Base-by-base conservation (phyloP, 2,888 invertebrate species). In the Lathronympha strigana region DNA sequence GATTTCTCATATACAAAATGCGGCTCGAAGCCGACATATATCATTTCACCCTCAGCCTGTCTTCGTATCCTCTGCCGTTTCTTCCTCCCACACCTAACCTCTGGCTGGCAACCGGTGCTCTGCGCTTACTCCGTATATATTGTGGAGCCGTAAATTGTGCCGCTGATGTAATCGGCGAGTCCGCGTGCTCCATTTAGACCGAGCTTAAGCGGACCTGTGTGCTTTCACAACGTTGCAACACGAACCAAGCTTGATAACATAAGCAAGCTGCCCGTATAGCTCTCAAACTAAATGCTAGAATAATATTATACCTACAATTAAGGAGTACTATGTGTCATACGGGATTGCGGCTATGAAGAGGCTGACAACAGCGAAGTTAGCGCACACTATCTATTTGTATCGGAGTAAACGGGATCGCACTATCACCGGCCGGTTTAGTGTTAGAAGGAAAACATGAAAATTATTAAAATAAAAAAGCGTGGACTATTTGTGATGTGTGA, bases 201-300 rank as follows among this genome's bases (percentile, higher is more conserved):
- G 43, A 54, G 57, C 31, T 55, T 13, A 19, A 57, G 43, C 25
- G 54, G 55, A 43, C 54, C 55, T 45, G 31, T 57, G 57, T 43
- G 57, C 57, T 57, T 57, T 57, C 57, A 57, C 57, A 57, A 57
- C 28, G 43, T 57, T 57, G 43, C 43, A 19, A 43, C 43, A 45
- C 31, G 55, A 51, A 4, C 17, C 55, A 3, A 36, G 36, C 36
- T 28, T 43, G 25, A n/a, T 23, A 0, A 4, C 21, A 21, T 47
- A 47, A 33, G 11, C 11, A 43, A 19, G 40, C 1, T 40, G n/a
- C 6, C 15, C 0, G 17, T 9, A 21, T 49, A 28, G 25, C 15
- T 8, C 25, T 25, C n/a, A n/a, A n/a, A n/a, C n/a, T n/a, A 49
- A 36, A 36, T n/a, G n/a, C 36, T 13, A 36, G 36, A 4, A 36